Conservation (phyloP, 2,888 invertebrate species). For the Epinotia ramella region DNA sequence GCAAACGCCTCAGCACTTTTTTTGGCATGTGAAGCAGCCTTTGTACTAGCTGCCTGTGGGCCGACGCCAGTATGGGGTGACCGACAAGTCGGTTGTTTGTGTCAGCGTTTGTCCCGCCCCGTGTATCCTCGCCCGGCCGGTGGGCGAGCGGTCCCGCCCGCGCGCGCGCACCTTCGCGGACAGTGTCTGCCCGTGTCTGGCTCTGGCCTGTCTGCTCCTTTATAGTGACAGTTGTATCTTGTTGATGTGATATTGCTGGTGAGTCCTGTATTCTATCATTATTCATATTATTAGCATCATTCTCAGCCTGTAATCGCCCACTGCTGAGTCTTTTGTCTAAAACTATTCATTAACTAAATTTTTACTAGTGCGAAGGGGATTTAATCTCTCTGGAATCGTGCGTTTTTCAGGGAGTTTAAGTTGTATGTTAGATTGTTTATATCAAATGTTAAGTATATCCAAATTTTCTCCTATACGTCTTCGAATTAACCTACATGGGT, state of each 20-base stretch:
- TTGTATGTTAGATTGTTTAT: not conserved
- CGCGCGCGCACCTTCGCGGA: slow-evolving; percentile 24
- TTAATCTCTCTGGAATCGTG: not conserved
- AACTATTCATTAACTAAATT: not conserved
- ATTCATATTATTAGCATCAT: not conserved
- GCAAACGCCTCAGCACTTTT: too few relatives aligned
- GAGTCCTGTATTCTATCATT: not conserved
- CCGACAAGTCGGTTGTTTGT: not conserved
- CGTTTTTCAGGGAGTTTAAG: not conserved
- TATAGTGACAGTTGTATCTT: not conserved
- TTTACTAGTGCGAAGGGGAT: not conserved
- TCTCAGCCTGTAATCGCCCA: too few relatives aligned
- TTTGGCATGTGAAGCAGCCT: too few relatives aligned
- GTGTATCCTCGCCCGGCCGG: not conserved
- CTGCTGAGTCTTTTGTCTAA: too few relatives aligned
- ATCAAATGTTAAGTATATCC: not conserved
- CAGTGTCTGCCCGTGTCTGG: slow-evolving; percentile 30
- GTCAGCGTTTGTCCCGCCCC: slow-evolving; percentile 20
- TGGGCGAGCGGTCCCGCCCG: slow-evolving; percentile 36
- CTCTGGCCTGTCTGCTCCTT: slow-evolving; percentile 4
- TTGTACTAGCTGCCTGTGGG: too few relatives aligned
- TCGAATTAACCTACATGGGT: not conserved
- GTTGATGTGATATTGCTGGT: slow-evolving; percentile 14
- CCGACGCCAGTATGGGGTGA: too few relatives aligned
- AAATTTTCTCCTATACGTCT: not conserved